These are phyloP conservation scores for Idaea straminata DNA, from an alignment of 2,888 invertebrate genomes.

Conservation along the genomic window DNA sequence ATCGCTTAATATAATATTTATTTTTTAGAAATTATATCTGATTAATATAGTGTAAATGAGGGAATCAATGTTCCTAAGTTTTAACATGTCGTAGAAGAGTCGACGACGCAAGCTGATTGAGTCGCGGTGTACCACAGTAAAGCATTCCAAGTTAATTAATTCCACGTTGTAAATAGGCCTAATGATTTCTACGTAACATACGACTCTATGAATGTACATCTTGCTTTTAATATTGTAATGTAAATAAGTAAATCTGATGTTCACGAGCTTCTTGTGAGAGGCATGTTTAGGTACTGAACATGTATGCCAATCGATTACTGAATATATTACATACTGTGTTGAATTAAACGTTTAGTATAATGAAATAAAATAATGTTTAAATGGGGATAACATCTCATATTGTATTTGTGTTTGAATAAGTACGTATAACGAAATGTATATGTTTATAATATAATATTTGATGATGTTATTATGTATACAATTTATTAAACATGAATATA, in stretches of 20 bases:
- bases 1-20: constrained; percentile 75
- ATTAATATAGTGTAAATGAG: constrained; percentile 57
- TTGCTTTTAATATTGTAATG: constrained; percentile 67
- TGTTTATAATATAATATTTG: constrained; percentile 81
- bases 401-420: constrained; percentile 79
- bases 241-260: constrained; percentile 72
- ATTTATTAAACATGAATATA: constrained; percentile 81
- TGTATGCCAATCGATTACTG: constrained; percentile 52
- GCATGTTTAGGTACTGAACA: constrained; percentile 57
- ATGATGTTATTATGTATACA: constrained; percentile 81
- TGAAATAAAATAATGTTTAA: constrained; percentile 52
- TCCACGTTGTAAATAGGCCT: constrained; percentile 79
- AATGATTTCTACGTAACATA: constrained; percentile 52
- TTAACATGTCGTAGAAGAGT: constrained; percentile 63
- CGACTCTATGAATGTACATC: constrained; percentile 68
- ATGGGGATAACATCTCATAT: constrained; percentile 79
- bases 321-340: constrained; percentile 53
- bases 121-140: constrained; percentile 56
- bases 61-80: constrained; percentile 75
- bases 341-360: constrained; percentile 64
- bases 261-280: constrained; percentile 60
- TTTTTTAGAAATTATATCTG: constrained; percentile 72
- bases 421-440: constrained; percentile 80
- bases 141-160: constrained; percentile 77
- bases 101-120: constrained; percentile 55